These are phyloP conservation scores for Mesorhabditis spiculigera DNA, from an alignment of 2,888 invertebrate species.

Conservation along the genomic window DNA sequence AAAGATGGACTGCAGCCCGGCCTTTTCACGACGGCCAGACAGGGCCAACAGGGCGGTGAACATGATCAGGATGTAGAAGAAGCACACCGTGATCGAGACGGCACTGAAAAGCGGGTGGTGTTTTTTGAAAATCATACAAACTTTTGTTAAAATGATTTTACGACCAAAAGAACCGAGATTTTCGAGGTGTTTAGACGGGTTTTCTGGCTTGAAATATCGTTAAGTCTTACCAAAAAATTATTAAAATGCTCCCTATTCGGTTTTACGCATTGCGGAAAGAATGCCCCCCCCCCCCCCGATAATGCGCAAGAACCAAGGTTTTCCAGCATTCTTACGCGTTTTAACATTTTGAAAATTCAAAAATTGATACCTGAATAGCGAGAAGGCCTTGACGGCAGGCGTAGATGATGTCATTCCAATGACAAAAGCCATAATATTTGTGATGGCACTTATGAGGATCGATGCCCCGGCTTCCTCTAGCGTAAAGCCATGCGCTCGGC, in stretches of 20 bases:
- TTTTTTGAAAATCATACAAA: no score
- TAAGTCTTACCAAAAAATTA: no score
- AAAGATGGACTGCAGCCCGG: conserved; percentile 30
- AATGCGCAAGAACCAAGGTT: no score
- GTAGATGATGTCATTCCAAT: conserved; percentile 43
- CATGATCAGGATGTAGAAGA: conserved; percentile 32
- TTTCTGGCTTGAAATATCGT: no score
- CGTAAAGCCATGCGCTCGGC: conserved; percentile 38
- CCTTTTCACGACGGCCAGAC: conserved; percentile 37
- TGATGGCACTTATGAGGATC: conserved; percentile 49
- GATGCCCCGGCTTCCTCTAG: conserved; percentile 52
- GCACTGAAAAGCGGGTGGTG: conserved; percentile 24
- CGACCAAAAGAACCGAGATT: no score
- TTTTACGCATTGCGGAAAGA: no score
- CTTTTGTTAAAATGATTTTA: no score
- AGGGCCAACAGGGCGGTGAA: conserved; percentile 42
- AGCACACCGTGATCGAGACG: conserved; percentile 30
- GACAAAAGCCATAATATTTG: conserved; percentile 36
- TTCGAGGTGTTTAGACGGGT: no score
- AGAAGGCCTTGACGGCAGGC: conserved; percentile 49
- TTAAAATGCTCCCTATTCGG: no score
- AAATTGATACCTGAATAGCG: conserved; percentile 28
- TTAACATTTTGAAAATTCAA: no score
- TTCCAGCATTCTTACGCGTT: conserved; percentile 10
- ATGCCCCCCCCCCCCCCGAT: no score